Percentiles rank a stretch among this genome's conserved stretches.
These are phyloP conservation scores for Colossoma macropomum DNA, from an alignment of 2,113 vertebrate species.

Conservation along the genomic window DNA sequence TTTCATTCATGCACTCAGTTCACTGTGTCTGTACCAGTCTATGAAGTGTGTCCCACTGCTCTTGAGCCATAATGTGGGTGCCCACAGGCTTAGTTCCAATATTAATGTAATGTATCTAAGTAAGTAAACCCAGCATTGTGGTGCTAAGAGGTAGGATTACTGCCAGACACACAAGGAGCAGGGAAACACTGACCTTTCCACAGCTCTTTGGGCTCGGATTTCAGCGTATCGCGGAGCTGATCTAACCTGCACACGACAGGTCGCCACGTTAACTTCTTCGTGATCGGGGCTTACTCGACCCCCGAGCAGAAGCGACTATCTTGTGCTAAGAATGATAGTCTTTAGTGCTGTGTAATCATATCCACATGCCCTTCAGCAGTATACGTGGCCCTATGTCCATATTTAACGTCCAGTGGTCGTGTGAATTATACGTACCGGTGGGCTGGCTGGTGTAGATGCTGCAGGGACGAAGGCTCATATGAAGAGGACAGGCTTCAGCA, in stretches of 20 bases:
- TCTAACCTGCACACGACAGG: not conserved
- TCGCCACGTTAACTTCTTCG: not conserved
- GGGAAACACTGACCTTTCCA: not conserved
- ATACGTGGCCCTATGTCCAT: not conserved
- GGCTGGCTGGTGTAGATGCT: slow-evolving; percentile 29
- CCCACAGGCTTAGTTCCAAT: not conserved
- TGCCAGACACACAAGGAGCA: not conserved
- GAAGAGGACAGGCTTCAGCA: slow-evolving; percentile 6
- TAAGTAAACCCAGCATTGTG: not conserved
- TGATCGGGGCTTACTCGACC: not conserved
- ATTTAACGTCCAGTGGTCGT: no score
- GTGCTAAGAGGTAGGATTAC: not conserved
- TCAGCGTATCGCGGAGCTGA: not conserved
- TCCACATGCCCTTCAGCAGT: not conserved
- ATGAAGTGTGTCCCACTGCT: not conserved
- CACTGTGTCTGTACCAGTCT: not conserved
- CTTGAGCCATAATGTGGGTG: not conserved
- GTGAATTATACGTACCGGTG: slow-evolving; percentile 38
- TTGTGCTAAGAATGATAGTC: not conserved
- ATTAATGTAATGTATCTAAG: not conserved
- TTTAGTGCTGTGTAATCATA: not conserved
- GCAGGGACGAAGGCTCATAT: slow-evolving; percentile 20
- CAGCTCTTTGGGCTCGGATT: not conserved
- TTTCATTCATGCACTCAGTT: not conserved
- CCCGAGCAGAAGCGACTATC: not conserved